Conservation (phyloP, 2,797 vertebrate species). For the Moxostoma hubbsi region DNA sequence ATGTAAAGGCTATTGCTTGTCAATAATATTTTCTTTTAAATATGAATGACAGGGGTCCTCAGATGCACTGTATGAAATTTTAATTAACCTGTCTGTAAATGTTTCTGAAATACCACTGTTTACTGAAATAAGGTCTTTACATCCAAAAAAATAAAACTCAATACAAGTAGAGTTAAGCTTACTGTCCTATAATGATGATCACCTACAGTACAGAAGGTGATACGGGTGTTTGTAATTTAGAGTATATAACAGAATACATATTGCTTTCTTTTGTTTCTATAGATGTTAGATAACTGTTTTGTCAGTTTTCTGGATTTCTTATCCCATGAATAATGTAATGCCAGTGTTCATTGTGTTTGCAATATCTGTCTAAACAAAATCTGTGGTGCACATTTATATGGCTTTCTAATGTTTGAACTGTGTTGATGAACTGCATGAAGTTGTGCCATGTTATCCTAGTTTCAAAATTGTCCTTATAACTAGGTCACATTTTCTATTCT, state of each 20-base stretch:
- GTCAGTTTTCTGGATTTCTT: conserved; percentile 72
- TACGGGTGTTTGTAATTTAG: conserved; percentile 8
- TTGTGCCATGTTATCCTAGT: conserved; percentile 57
- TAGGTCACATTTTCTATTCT: conserved; percentile 27
- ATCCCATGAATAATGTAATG: conserved; percentile 79
- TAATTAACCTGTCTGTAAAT: not conserved
- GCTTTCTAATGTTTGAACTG: conserved; percentile 58
- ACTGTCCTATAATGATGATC: not conserved
- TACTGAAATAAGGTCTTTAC: conserved; percentile 6
- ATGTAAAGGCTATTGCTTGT: conserved; percentile 58
- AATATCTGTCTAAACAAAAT: conserved; percentile 69
- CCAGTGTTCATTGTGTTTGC: conserved; percentile 71
- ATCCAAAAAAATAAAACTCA: conserved; percentile 6
- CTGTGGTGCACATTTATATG: conserved; percentile 56
- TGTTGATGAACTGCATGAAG: conserved; percentile 70
- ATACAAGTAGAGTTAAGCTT: not conserved
- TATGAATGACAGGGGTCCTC: conserved; percentile 7
- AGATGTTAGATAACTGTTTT: conserved; percentile 58
- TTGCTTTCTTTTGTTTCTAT: conserved; percentile 6
- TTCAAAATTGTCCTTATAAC: conserved; percentile 33
- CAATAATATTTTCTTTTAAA: conserved; percentile 53
- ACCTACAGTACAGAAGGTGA: not conserved
- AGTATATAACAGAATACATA: conserved; percentile 1
- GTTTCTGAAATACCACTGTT: conserved; percentile 4
- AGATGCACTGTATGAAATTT: conserved; percentile 18